These are phyloP conservation scores for Chaenogobius annularis DNA, from an alignment of 2,113 vertebrate species.

Conservation along the genomic window DNA sequence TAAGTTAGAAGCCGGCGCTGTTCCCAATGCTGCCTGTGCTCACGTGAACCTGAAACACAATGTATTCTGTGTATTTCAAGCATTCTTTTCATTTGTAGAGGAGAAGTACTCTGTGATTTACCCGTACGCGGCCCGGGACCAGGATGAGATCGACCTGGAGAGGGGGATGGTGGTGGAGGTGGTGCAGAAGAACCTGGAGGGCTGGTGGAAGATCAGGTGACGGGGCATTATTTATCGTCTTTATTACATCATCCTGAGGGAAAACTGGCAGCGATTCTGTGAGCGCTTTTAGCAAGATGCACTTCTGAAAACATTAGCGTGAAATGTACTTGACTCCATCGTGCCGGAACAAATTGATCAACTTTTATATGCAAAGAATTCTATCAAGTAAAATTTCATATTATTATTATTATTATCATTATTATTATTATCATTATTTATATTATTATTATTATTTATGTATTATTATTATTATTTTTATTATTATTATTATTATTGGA, in stretches of 20 bases:
- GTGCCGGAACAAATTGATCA: background rate
- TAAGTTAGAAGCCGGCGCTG: background rate
- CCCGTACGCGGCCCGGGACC: constrained; percentile 87
- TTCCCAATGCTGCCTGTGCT: background rate
- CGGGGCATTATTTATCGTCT: background rate
- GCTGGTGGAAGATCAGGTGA: constrained; percentile 99
- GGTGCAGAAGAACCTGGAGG: constrained; percentile 97
- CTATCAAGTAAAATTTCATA: no score
- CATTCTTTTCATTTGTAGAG: constrained; percentile 70
- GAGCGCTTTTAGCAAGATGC: background rate
- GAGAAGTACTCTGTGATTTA: constrained; percentile 96
- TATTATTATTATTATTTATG: no score
- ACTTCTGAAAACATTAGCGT: background rate
- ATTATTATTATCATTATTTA: no score
- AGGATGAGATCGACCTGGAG: constrained; percentile 95
- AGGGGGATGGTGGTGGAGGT: constrained; percentile 91
- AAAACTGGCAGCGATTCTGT: background rate
- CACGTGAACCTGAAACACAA: background rate
- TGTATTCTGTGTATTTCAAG: background rate
- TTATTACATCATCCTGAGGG: background rate
- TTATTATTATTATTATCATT: no score
- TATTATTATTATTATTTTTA: no score
- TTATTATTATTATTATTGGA: no score
- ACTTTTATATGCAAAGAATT: background rate
- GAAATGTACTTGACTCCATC: background rate